Evolutionary conservation across 2,888 invertebrate genomes (phyloP).

Genomic region (Rhagonycha fulva): DNA sequence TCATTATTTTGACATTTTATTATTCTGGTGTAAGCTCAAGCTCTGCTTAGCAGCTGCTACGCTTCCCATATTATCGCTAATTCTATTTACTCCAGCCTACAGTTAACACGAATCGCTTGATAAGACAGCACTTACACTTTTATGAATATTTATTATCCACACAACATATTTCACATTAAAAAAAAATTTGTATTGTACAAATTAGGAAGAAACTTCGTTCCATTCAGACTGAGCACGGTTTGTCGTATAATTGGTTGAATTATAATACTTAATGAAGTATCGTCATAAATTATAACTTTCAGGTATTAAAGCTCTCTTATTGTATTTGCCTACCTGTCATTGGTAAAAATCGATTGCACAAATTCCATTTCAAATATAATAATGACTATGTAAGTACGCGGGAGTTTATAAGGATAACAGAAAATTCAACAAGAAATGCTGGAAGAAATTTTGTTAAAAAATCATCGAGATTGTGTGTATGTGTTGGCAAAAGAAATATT

Average conservation of each 20-base stretch:
- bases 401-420: background rate
- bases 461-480: background rate
- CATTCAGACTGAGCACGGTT: background rate
- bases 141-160: constrained; percentile 18
- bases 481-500: background rate
- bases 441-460: background rate
- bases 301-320: constrained; percentile 25
- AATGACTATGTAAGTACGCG: background rate
- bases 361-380: background rate
- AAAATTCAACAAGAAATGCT: background rate
- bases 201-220: background rate
- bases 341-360: background rate
- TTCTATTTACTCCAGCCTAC: constrained; percentile 18
- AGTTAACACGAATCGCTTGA: constrained; percentile 20
- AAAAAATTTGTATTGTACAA: background rate
- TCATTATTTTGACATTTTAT: background rate
- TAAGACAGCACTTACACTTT: constrained; percentile 19
- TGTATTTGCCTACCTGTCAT: constrained; percentile 14
- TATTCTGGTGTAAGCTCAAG: background rate
- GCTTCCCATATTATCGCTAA: constrained; percentile 11
- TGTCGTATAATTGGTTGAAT: background rate
- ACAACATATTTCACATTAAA: constrained; percentile 11
- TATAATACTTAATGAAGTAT: constrained; percentile 20
- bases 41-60: background rate
- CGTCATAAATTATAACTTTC: constrained; percentile 24